phyloP scores from a whole-genome alignment of 2,888 invertebrate genomes.

The Philereme vetulata region DNA sequence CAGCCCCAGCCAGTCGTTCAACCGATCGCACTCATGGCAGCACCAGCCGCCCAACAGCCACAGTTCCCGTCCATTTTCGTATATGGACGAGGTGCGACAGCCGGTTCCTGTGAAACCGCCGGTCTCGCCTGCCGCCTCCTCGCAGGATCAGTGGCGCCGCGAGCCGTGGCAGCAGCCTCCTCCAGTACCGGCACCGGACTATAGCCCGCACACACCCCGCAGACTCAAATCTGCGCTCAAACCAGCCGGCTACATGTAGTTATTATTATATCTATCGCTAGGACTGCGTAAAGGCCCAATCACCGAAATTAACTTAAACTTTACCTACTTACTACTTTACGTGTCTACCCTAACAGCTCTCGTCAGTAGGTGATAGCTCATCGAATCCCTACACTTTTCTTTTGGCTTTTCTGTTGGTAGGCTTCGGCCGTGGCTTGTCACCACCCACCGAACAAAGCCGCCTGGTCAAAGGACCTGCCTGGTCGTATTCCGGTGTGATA shows the following conservation, averaged over 20 bases:
- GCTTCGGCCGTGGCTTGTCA: no score
- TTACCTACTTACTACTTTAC: no score
- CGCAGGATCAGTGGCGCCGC: constrained; percentile 29
- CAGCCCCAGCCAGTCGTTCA: constrained; percentile 43
- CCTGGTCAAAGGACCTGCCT: no score
- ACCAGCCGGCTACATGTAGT: constrained; percentile 53
- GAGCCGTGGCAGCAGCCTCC: constrained; percentile 54
- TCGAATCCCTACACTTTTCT: no score
- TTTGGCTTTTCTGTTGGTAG: no score
- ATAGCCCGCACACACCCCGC: constrained; percentile 60
- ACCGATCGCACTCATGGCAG: constrained; percentile 66
- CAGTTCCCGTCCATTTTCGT: constrained; percentile 60
- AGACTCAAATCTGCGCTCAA: constrained; percentile 72
- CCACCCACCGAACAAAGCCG: no score
- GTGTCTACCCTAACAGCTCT: no score
- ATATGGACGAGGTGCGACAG: constrained; percentile 59
- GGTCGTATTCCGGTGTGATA: no score
- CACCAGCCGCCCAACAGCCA: constrained; percentile 37
- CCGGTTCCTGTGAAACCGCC: constrained; percentile 45
- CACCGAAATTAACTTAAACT: no score
- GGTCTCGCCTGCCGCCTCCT: constrained; percentile 35
- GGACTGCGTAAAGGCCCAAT: no score
- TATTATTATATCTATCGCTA: no score
- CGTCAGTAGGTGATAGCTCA: no score
- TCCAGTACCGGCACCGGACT: constrained; percentile 65